Conservation (phyloP, 2,113 vertebrate species). For the Mungos mungo region DNA sequence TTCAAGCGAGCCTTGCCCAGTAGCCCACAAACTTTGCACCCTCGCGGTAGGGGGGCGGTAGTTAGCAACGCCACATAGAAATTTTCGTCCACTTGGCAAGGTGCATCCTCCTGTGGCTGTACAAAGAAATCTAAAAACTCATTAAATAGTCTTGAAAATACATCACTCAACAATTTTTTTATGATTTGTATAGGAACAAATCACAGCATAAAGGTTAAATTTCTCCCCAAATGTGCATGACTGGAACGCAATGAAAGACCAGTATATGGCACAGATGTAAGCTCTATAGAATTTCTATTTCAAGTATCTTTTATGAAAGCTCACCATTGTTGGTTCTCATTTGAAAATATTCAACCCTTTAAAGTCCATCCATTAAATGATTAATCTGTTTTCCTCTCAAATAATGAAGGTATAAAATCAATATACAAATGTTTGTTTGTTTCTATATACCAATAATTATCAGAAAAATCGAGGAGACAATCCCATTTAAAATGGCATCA, state of each 20-base stretch:
- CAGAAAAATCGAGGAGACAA: neutral
- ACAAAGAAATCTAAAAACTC: constrained; percentile 29
- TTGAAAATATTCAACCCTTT: constrained; percentile 9
- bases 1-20: neutral
- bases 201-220: constrained; percentile 48
- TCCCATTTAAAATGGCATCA: neutral
- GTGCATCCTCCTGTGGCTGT: constrained; percentile 28
- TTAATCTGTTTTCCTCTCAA: neutral
- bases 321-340: constrained; percentile 45
- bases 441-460: neutral
- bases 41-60: neutral
- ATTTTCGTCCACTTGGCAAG: constrained; percentile 45
- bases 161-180: neutral
- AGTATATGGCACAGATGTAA: neutral
- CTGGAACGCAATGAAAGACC: constrained; percentile 38
- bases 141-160: constrained; percentile 49
- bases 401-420: neutral
- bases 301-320: constrained; percentile 45
- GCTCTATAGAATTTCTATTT: constrained; percentile 3
- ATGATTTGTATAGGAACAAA: constrained; percentile 65
- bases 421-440: neutral
- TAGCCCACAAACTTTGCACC: neutral
- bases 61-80: neutral
- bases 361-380: neutral
- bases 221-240: constrained; percentile 45